These are phyloP conservation scores for Drosophila acutilabella DNA, from an alignment of 2,888 invertebrate species.

Conservation along the genomic window DNA sequence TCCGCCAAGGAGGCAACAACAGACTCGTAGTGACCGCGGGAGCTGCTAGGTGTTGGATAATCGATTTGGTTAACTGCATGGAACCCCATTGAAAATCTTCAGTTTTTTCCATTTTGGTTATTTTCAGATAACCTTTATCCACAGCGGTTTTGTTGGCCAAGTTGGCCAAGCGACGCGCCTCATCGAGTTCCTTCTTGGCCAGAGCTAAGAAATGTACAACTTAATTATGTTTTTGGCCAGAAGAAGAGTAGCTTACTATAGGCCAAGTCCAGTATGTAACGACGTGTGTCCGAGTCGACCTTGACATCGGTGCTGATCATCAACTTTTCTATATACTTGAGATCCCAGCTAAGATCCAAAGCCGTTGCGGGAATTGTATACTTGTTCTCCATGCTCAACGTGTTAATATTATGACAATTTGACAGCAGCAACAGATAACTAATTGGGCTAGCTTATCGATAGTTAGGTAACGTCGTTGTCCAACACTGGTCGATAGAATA, in stretches of 20 bases:
- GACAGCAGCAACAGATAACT: neutral
- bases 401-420: neutral
- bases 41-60: constrained; percentile 20
- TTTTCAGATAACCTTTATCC: constrained; percentile 29
- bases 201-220: constrained; percentile 12
- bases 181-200: constrained; percentile 27
- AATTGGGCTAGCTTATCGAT: constrained; percentile 27
- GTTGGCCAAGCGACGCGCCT: constrained; percentile 35
- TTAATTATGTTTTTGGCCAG: neutral
- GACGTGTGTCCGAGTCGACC: constrained; percentile 3
- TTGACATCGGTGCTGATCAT: neutral
- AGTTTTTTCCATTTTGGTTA: constrained; percentile 13
- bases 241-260: constrained; percentile 30
- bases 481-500: constrained; percentile 25
- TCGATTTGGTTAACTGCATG: constrained; percentile 4
- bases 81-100: constrained; percentile 27
- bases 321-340: constrained; percentile 22
- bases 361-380: constrained; percentile 3
- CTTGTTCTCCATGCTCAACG: neutral
- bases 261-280: constrained; percentile 14
- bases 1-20: constrained; percentile 46
- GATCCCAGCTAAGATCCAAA: constrained; percentile 7
- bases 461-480: constrained; percentile 10
- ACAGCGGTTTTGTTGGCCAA: constrained; percentile 23
- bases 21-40: constrained; percentile 26